These are phyloP conservation scores for Pocillopora meandrina DNA, from an alignment of 92 coral and sea anemone species.

Conservation along the genomic window DNA sequence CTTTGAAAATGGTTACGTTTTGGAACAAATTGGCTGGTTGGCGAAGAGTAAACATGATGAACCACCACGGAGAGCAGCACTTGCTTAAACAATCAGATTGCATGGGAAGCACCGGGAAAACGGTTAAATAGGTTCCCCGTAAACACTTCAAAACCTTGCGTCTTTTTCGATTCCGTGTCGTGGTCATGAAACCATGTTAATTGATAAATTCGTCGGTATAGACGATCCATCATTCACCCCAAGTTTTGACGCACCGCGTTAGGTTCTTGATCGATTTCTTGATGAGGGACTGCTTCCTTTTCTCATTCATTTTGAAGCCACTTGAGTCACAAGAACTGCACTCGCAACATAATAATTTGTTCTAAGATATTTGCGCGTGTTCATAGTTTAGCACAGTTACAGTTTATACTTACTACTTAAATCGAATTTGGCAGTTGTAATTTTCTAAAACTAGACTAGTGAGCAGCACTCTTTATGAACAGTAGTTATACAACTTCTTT, in stretches of 20 bases:
- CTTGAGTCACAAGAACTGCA: slow-evolving; percentile 29
- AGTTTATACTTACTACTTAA: slow-evolving; percentile 5
- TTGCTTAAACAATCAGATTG: too few relatives aligned
- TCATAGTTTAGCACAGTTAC: slow-evolving; percentile 16
- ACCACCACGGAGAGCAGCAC: too few relatives aligned
- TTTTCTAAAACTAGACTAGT: too few relatives aligned
- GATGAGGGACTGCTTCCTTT: slow-evolving; percentile 8
- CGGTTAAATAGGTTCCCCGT: too few relatives aligned
- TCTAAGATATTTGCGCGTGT: slow-evolving; percentile 11
- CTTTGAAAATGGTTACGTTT: slow-evolving; percentile 21
- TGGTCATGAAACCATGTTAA: too few relatives aligned
- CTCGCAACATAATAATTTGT: slow-evolving; percentile 19
- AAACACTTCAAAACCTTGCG: too few relatives aligned
- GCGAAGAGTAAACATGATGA: too few relatives aligned
- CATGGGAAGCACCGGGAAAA: too few relatives aligned
- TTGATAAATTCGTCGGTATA: too few relatives aligned
- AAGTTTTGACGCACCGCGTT: slow-evolving; percentile 12
- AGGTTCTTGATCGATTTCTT: slow-evolving; percentile 8
- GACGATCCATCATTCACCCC: not conserved
- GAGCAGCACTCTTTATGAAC: too few relatives aligned
- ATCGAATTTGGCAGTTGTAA: slow-evolving; percentile 1
- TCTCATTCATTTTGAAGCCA: slow-evolving; percentile 11
- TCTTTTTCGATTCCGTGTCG: too few relatives aligned
- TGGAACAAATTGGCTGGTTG: not conserved
- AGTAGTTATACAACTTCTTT: too few relatives aligned